Evolutionary conservation across 1,140 invertebrate species (phyloP).

Genomic region (Chrysomallon squamiferum): DNA sequence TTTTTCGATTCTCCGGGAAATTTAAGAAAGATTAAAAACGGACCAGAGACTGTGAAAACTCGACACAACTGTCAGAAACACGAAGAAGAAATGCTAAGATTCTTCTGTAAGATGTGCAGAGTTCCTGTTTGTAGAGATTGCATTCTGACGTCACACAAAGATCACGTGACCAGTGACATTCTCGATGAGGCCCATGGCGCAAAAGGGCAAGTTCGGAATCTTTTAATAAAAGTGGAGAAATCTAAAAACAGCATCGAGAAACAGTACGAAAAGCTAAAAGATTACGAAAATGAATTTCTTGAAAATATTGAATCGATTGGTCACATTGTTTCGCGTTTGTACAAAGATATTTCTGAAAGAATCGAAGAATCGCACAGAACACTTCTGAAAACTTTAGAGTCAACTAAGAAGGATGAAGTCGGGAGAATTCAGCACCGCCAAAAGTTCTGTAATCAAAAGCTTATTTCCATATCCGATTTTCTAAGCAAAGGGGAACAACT

Average conservation of each 20-base stretch:
- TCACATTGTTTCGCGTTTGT: not conserved
- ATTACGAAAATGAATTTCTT: slow-evolving; percentile 12
- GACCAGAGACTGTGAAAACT: not conserved
- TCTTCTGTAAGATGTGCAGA: slow-evolving; percentile 14
- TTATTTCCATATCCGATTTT: slow-evolving; percentile 3
- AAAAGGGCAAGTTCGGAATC: not conserved
- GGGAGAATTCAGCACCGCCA: not conserved
- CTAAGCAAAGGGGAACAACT: not conserved
- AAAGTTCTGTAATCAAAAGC: not conserved
- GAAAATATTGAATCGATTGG: not conserved
- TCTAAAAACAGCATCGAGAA: not conserved
- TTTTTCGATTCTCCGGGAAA: not conserved
- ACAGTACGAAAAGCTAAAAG: not conserved
- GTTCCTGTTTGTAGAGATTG: slow-evolving; percentile 17
- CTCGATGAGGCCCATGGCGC: slow-evolving; percentile 2
- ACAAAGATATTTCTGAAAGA: slow-evolving; percentile 1
- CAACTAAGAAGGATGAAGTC: not conserved
- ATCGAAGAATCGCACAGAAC: slow-evolving; percentile 5
- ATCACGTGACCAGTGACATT: slow-evolving; percentile 12
- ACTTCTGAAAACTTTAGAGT: not conserved
- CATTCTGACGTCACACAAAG: slow-evolving; percentile 16
- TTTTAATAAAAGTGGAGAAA: slow-evolving; percentile 6
- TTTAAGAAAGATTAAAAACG: not conserved
- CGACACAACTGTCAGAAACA: slow-evolving; percentile 9
- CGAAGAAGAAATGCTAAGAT: slow-evolving; percentile 5